Percentiles rank a stretch among this genome's conserved stretches.
Evolutionary conservation across 2,797 vertebrate species (phyloP).

Genomic region (Parotocinclus haroldoi): DNA sequence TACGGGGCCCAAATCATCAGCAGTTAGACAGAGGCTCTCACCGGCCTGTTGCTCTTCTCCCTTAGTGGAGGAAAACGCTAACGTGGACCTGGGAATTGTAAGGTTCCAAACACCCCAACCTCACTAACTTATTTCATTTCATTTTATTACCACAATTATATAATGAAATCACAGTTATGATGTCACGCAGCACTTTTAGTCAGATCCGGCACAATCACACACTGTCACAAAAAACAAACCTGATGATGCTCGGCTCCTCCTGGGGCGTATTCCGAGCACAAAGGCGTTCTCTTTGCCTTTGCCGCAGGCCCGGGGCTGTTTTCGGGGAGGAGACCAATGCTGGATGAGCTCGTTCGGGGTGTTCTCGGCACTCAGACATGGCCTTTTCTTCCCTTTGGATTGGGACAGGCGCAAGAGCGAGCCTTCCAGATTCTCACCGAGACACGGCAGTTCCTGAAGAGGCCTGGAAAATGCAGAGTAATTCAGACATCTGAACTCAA

Average conservation of each 20-base stretch:
- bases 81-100: too few relatives aligned
- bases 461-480: conserved; percentile 50
- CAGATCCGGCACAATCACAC: too few relatives aligned
- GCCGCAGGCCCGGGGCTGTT: conserved; percentile 58
- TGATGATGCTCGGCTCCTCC: conserved; percentile 59
- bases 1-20: too few relatives aligned
- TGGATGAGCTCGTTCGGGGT: conserved; percentile 77
- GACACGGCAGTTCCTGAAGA: conserved; percentile 76
- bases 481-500: background rate
- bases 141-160: too few relatives aligned
- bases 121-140: too few relatives aligned
- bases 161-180: too few relatives aligned
- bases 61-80: too few relatives aligned
- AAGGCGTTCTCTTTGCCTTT: conserved; percentile 72
- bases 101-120: too few relatives aligned
- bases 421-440: conserved; percentile 64
- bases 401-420: conserved; percentile 70
- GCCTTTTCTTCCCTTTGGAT: conserved; percentile 64
- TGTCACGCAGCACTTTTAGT: too few relatives aligned
- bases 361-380: conserved; percentile 69
- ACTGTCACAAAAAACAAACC: conserved; percentile 27
- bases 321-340: conserved; percentile 68
- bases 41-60: too few relatives aligned
- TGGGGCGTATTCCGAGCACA: conserved; percentile 72
- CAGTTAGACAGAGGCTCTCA: too few relatives aligned